Evolutionary conservation across 2,113 vertebrate genomes (phyloP).

Genomic region (Cyanoramphus novaezelandiae): DNA sequence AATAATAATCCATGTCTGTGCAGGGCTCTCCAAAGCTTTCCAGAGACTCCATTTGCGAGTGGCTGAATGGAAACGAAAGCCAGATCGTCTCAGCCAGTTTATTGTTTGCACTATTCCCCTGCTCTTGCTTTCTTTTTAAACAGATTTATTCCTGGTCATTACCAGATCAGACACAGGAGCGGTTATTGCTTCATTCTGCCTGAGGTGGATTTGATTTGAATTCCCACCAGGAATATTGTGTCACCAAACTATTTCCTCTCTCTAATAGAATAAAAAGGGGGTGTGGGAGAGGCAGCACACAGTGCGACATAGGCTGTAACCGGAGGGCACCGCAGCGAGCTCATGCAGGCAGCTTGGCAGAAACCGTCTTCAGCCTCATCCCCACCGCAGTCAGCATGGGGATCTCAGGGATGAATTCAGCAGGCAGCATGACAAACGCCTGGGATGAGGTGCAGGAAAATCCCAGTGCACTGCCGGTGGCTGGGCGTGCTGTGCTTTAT

Average conservation of each 20-base stretch:
- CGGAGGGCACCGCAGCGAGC: not conserved
- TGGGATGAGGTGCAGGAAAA: constrained; percentile 13
- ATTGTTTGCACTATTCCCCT: not conserved
- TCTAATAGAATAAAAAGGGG: not conserved
- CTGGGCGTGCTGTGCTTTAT: not conserved
- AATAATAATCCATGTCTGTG: not conserved
- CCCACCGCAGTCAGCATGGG: not conserved
- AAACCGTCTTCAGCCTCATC: not conserved
- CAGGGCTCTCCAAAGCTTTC: not conserved
- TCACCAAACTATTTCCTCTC: constrained; percentile 30
- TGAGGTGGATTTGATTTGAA: constrained; percentile 31
- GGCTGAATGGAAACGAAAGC: constrained; percentile 7
- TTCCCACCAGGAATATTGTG: not conserved
- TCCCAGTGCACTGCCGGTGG: not conserved
- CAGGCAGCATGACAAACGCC: not conserved
- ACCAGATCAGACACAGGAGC: constrained; percentile 3
- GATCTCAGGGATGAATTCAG: not conserved
- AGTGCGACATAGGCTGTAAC: not conserved
- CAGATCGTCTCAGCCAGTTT: constrained; percentile 9
- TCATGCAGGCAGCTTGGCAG: not conserved
- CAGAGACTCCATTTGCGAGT: not conserved
- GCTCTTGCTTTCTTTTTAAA: not conserved
- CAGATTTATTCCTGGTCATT: constrained; percentile 15
- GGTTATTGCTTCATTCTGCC: constrained; percentile 24
- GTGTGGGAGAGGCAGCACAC: not conserved